Conservation (phyloP, 1,140 invertebrate genomes). For the Drosophila novamexicana region DNA sequence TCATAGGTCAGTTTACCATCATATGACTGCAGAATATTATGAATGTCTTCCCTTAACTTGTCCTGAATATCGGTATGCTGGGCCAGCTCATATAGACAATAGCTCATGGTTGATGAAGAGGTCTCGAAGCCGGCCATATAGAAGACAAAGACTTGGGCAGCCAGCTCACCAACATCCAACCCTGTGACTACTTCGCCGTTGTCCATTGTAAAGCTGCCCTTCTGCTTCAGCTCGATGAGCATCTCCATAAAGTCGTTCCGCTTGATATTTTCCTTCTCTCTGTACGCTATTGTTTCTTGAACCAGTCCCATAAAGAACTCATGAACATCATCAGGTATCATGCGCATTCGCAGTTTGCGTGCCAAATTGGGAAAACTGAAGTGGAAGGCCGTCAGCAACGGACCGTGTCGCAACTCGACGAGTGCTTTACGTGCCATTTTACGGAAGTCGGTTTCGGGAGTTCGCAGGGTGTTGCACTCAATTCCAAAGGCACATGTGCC, state of each 20-base stretch:
- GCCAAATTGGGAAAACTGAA: slow-evolving; percentile 65
- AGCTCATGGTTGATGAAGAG: slow-evolving; percentile 84
- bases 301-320: slow-evolving; percentile 85
- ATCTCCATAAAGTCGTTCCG: slow-evolving; percentile 87
- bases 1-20: slow-evolving; percentile 86
- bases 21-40: slow-evolving; percentile 84
- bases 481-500: slow-evolving; percentile 85
- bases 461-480: slow-evolving; percentile 84
- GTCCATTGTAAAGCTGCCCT: slow-evolving; percentile 51
- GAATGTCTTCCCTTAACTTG: slow-evolving; percentile 85
- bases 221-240: slow-evolving; percentile 85
- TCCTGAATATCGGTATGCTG: slow-evolving; percentile 85
- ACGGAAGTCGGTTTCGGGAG: slow-evolving; percentile 84
- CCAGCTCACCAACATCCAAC: slow-evolving; percentile 69
- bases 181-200: slow-evolving; percentile 58
- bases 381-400: slow-evolving; percentile 35
- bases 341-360: slow-evolving; percentile 37
- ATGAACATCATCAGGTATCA: slow-evolving; percentile 80
- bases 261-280: slow-evolving; percentile 84
- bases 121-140: slow-evolving; percentile 88
- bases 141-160: slow-evolving; percentile 87
- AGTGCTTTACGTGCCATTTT: slow-evolving; percentile 66
- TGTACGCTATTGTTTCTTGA: slow-evolving; percentile 84
- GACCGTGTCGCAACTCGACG: slow-evolving; percentile 46
- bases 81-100: slow-evolving; percentile 85